phyloP scores from a whole-genome alignment of 2,888 invertebrate species.

The Drosophila maculinotata region DNA sequence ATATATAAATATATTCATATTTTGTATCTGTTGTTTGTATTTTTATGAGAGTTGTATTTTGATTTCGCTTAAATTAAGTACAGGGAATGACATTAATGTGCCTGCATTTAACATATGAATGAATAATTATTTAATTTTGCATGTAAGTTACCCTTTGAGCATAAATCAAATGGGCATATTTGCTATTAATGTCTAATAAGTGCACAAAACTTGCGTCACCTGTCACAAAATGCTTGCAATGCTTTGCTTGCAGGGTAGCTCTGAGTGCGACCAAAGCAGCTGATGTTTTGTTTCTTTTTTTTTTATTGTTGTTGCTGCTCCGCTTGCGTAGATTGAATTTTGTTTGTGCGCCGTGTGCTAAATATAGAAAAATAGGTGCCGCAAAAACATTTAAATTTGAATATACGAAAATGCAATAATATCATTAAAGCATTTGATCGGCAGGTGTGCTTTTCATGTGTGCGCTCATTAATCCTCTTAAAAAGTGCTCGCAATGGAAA shows the following conservation, averaged over 20 bases:
- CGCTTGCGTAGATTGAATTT: constrained; percentile 51
- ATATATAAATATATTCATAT: too few relatives aligned
- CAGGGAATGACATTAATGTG: too few relatives aligned
- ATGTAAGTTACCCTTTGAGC: too few relatives aligned
- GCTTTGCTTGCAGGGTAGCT: constrained; percentile 35
- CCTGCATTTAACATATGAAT: too few relatives aligned
- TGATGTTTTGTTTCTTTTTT: constrained; percentile 1
- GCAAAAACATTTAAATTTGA: constrained; percentile 68
- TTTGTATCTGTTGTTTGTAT: too few relatives aligned
- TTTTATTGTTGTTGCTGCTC: constrained; percentile 1
- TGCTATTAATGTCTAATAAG: too few relatives aligned
- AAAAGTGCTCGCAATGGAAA: constrained; percentile 36
- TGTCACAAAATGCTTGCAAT: not conserved
- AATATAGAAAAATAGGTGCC: constrained; percentile 65
- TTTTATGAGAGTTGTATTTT: too few relatives aligned
- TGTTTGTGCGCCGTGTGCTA: constrained; percentile 53
- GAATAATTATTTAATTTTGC: too few relatives aligned
- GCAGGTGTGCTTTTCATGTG: constrained; percentile 35
- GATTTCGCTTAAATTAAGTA: too few relatives aligned
- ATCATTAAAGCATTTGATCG: constrained; percentile 18
- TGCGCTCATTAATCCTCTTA: constrained; percentile 19
- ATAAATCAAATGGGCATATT: too few relatives aligned
- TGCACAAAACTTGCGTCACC: not conserved
- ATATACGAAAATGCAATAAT: constrained; percentile 62
- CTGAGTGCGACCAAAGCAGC: constrained; percentile 21